phyloP scores from a whole-genome alignment of 2,888 invertebrate genomes.

The Iphiclides podalirius region DNA sequence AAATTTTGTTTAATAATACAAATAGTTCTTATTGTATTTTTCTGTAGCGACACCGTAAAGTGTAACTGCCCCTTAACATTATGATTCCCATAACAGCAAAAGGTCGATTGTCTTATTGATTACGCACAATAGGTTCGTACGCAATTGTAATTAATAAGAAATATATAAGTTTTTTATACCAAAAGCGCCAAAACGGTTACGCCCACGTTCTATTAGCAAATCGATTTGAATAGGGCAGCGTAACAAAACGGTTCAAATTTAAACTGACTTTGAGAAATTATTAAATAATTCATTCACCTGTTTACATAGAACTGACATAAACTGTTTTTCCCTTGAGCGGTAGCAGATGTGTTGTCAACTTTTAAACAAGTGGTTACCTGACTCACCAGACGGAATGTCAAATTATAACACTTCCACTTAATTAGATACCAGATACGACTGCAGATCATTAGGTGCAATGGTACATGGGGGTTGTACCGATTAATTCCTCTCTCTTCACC shows the following conservation, averaged over 20 bases:
- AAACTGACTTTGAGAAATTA: background rate
- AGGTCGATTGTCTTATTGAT: constrained; percentile 26
- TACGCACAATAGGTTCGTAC: constrained; percentile 19
- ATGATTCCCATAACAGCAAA: constrained; percentile 21
- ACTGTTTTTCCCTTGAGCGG: too few relatives aligned
- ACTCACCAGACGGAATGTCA: too few relatives aligned
- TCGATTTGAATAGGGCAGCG: background rate
- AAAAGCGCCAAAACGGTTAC: background rate
- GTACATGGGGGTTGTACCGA: too few relatives aligned
- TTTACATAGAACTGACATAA: too few relatives aligned
- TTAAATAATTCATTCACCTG: background rate
- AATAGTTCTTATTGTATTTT: too few relatives aligned
- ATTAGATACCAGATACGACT: too few relatives aligned
- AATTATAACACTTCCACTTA: too few relatives aligned
- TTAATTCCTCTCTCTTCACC: too few relatives aligned
- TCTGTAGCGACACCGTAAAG: background rate
- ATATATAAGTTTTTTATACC: constrained; percentile 9
- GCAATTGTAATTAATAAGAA: constrained; percentile 23
- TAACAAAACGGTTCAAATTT: constrained; percentile 4
- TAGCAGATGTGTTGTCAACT: too few relatives aligned
- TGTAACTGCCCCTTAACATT: constrained; percentile 3
- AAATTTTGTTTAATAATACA: too few relatives aligned
- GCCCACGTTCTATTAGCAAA: constrained; percentile 13
- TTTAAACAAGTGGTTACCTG: too few relatives aligned
- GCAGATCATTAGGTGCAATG: too few relatives aligned